A percentile compares a stretch with the other conserved stretches of the same genome.
Conservation (phyloP, 2,888 invertebrate species). For the Latrodectus hesperus region DNA sequence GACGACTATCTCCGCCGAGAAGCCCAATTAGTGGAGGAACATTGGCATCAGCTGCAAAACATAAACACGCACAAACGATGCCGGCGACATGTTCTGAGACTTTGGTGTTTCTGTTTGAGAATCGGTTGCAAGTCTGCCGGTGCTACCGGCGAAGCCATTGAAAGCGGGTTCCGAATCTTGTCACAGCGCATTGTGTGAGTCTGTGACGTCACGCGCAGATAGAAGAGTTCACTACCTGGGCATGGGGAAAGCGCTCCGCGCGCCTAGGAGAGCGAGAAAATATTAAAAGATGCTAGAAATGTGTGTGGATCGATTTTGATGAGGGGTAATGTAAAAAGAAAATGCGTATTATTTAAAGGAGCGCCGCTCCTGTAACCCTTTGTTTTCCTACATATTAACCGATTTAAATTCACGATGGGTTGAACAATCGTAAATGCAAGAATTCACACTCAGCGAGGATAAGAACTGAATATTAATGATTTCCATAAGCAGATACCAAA, state of each 20-base stretch:
- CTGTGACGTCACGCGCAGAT: not conserved
- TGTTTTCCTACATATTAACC: not conserved
- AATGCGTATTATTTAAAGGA: not conserved
- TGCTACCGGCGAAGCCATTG: not conserved
- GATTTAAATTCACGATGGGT: too few species aligned
- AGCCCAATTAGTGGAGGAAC: too few species aligned
- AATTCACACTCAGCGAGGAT: too few species aligned
- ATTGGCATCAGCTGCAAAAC: not conserved
- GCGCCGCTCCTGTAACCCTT: not conserved
- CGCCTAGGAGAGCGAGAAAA: not conserved
- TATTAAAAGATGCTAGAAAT: conserved; percentile 5
- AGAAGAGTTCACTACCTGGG: conserved; percentile 3
- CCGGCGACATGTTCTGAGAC: not conserved
- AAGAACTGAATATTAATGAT: too few species aligned
- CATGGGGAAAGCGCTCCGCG: not conserved
- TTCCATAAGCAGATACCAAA: too few species aligned
- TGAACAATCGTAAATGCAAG: too few species aligned
- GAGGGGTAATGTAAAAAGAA: not conserved
- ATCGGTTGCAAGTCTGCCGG: not conserved
- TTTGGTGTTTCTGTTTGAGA: not conserved
- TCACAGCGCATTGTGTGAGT: conserved; percentile 1
- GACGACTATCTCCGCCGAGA: too few species aligned
- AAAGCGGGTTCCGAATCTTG: not conserved
- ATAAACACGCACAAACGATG: not conserved
- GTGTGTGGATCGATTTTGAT: conserved; percentile 1